phyloP scores from a whole-genome alignment of 2,888 invertebrate genomes.

The Amphipyra tragopoginis region DNA sequence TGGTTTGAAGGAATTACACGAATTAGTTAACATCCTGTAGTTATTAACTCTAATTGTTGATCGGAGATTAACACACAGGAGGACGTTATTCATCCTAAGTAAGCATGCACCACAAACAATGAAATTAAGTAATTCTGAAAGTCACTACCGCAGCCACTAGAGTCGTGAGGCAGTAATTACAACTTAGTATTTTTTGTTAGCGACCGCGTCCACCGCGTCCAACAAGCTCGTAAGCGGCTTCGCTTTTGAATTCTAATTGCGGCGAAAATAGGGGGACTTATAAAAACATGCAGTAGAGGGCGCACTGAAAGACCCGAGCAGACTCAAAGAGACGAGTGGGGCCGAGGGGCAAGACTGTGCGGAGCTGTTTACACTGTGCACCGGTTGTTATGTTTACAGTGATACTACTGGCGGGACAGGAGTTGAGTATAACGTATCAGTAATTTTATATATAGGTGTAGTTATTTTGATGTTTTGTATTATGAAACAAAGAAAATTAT shows the following conservation, averaged over 20 bases:
- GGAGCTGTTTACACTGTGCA: conserved; percentile 12
- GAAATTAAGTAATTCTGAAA: too few species aligned
- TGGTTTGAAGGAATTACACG: too few species aligned
- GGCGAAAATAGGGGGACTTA: conserved; percentile 22
- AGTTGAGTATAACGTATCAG: too few species aligned
- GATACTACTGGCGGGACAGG: not conserved
- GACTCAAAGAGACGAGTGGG: conserved; percentile 21
- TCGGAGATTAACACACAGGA: too few species aligned
- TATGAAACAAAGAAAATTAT: too few species aligned
- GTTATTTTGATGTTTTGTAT: too few species aligned
- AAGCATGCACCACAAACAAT: too few species aligned
- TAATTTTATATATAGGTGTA: too few species aligned
- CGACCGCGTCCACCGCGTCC: not conserved
- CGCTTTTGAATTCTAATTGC: conserved; percentile 50
- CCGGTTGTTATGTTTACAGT: not conserved
- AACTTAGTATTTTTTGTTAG: conserved; percentile 5
- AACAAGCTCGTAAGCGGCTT: conserved; percentile 15
- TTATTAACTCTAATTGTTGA: too few species aligned
- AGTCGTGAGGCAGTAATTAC: conserved; percentile 19
- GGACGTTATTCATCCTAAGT: too few species aligned
- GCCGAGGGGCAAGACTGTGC: conserved; percentile 1
- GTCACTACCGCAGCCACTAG: not conserved
- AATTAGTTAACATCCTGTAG: too few species aligned
- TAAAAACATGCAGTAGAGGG: conserved; percentile 23
- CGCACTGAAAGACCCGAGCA: conserved; percentile 24